Conservation (phyloP, 2,888 invertebrate species). For the Dicyrtomina minuta region DNA sequence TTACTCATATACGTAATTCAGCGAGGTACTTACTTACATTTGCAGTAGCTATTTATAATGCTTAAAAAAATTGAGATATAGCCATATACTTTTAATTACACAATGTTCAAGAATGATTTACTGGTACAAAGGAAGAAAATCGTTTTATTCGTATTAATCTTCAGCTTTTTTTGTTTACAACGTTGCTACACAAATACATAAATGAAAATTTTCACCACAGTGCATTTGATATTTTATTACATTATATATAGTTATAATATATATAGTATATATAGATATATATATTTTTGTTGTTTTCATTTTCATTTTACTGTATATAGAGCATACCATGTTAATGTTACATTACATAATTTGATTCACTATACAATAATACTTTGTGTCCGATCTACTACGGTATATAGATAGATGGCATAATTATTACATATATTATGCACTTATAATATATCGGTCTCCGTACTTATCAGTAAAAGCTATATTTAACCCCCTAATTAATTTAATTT, state of each 20-base stretch:
- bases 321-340: too few relatives aligned
- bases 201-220: slow-evolving; percentile 22
- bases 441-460: background rate
- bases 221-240: slow-evolving; percentile 23
- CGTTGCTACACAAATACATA: slow-evolving; percentile 2
- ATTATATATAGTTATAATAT: slow-evolving; percentile 5
- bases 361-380: slow-evolving; percentile 14
- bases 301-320: too few relatives aligned
- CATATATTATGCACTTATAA: background rate
- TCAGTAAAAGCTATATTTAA: background rate
- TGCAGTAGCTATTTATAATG: too few relatives aligned
- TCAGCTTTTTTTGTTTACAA: slow-evolving; percentile 2
- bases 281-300: background rate
- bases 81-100: too few relatives aligned
- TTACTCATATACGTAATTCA: too few relatives aligned
- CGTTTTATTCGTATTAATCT: slow-evolving; percentile 13
- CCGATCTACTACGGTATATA: background rate
- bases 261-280: background rate
- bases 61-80: too few relatives aligned
- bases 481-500: background rate
- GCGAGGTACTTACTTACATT: too few relatives aligned
- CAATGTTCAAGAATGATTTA: background rate
- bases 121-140: slow-evolving; percentile 13
- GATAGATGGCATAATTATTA: background rate
- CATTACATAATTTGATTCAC: too few relatives aligned